phyloP scores from a whole-genome alignment of 2,797 vertebrate species.

The Lindbergichthys nudifrons region DNA sequence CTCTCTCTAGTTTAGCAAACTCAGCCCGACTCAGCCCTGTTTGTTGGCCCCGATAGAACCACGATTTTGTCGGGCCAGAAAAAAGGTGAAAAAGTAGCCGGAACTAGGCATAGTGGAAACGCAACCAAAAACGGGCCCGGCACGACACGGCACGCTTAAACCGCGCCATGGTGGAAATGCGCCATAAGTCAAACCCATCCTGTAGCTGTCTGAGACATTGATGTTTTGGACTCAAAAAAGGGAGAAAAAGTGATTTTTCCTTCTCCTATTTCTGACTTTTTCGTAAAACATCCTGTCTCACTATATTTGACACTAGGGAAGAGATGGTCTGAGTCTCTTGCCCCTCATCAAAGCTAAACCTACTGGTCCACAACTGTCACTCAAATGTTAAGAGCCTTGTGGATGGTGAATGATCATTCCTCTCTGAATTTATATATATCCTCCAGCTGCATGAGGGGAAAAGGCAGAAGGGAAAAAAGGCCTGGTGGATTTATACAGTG shows the following conservation, averaged over 20 bases:
- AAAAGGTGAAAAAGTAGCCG: too few relatives aligned
- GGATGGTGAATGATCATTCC: constrained; percentile 41
- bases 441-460: constrained; percentile 16
- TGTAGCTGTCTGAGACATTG: constrained; percentile 12
- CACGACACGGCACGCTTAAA: too few relatives aligned
- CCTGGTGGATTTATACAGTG: constrained; percentile 22
- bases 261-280: constrained; percentile 25
- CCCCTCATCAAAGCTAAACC: constrained; percentile 40
- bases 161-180: too few relatives aligned
- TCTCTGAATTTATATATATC: constrained; percentile 39
- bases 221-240: constrained; percentile 4
- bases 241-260: constrained; percentile 13
- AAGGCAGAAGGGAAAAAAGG: constrained; percentile 12
- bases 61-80: too few relatives aligned
- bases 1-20: too few relatives aligned
- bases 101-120: too few relatives aligned
- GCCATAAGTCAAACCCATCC: constrained; percentile 12
- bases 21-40: too few relatives aligned
- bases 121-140: too few relatives aligned
- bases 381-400: constrained; percentile 45
- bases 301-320: constrained; percentile 14
- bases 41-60: too few relatives aligned
- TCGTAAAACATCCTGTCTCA: constrained; percentile 17
- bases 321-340: constrained; percentile 18
- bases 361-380: constrained; percentile 39